Percentiles rank a stretch among this genome's conserved stretches.
These are phyloP conservation scores for Triops longicaudatus DNA, from an alignment of 1,140 invertebrate species.

Conservation along the genomic window DNA sequence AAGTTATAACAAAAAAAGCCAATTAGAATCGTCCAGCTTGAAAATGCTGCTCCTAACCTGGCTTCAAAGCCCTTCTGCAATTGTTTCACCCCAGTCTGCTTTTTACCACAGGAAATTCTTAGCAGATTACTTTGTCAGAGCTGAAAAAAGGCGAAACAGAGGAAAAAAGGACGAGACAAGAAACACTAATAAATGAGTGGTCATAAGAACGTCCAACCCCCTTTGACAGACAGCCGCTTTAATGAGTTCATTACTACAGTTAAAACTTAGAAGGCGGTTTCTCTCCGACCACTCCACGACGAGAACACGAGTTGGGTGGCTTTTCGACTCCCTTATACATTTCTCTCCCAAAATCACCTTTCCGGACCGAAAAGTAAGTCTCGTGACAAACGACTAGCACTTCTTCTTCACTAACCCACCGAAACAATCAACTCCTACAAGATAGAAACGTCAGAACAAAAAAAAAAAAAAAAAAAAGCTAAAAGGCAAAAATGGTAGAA, in stretches of 20 bases:
- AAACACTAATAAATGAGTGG: neutral
- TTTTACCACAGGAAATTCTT: no score
- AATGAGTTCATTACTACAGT: neutral
- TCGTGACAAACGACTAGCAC: constrained; percentile 14
- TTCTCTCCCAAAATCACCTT: no score
- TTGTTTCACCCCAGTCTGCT: no score
- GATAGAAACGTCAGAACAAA: neutral
- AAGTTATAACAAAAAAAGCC: no score
- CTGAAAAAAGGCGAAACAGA: neutral
- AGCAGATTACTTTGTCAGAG: neutral
- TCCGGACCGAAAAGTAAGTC: neutral
- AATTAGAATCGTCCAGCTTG: no score
- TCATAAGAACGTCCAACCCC: neutral
- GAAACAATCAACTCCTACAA: constrained; percentile 5
- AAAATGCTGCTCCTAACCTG: no score
- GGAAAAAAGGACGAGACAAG: neutral
- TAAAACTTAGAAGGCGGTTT: neutral
- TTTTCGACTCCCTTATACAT: neutral
- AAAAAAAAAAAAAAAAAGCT: no score
- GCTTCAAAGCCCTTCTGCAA: no score
- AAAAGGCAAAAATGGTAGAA: no score
- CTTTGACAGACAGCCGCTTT: constrained; percentile 14
- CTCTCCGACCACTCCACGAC: neutral
- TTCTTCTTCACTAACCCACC: neutral
- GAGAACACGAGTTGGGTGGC: neutral